Base-by-base conservation (phyloP, 2,888 invertebrate genomes). In the Anoplius nigerrimus region DNA sequence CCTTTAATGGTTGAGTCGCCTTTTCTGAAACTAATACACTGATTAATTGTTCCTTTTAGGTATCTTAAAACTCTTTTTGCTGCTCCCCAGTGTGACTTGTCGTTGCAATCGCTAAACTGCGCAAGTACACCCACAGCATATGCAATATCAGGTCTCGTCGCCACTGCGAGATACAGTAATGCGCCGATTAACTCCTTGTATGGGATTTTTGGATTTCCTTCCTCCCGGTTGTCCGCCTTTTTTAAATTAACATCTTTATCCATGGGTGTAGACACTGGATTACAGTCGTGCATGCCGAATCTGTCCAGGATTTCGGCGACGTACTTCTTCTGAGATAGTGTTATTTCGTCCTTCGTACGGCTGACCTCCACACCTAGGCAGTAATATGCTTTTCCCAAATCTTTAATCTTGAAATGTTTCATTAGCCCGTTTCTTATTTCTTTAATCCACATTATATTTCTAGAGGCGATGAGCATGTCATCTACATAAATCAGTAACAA, bases 1-100 rank as follows among this genome's bases (percentile, higher is more conserved):
- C 62, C 48, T 11, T 20, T 5, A 2, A 62, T 24, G 0, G 24
- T 43, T n/a, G 20, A 15, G 6, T n/a, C 4, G 16, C 18, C 11
- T 2, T 13, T 13, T 16, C 18, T 34, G 42, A 43, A 71, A 2
- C 13, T 3, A n/a, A 63, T n/a, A 15, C 42, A 48, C 8, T 56
- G 15, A 8, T 52, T 21, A n/a, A 21, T 52, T 0, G 63, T 63
- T 13, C 57, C 63, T n/a, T n/a, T n/a, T n/a, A n/a, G n/a, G n/a
- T n/a, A n/a, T n/a, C n/a, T n/a, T n/a, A n/a, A n/a, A n/a, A 18
- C 52, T 4, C 57, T 21, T 24, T 55, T 65, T 0, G 65, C 62
- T 0, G 62, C 62, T 27, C 27, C 21, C 55, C 54, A 55, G 34
- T 62, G 62, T 15, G 13, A 2, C 20, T n/a, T 2, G 3, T 13